Base-by-base conservation (phyloP, 2,888 invertebrate species). In the Drosophila putrida region DNA sequence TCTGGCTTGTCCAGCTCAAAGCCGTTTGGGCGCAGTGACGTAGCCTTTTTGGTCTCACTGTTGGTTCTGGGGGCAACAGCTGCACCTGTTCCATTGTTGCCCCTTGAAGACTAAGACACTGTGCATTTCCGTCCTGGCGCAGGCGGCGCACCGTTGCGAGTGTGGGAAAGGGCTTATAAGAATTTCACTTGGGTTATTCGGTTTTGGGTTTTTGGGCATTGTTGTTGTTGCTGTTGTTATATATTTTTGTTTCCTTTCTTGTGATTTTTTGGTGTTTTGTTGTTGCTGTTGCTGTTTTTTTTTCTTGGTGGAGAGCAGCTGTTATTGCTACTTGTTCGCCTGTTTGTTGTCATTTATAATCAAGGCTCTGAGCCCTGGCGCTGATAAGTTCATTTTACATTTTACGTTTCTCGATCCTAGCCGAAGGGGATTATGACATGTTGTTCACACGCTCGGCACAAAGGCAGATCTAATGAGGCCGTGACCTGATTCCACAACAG, bases 101-200 rank as follows among this genome's bases (percentile, higher is more conserved):
- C 76, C 76, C 76, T 71, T 71, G 60, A 49, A 25, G 58, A 80
- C 88, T 88, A 86, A 78, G 83, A 80, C 84, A 43, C 89, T 84
- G 85, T 60, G 79, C 77, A 85, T 85, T 85, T 85, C 85, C 85
- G 82, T 85, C 85, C 82, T 82, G 84, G 83, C 85, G 82, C 82
- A 84, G 82, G 80, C 80, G 80, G 73, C 75, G 54, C 71, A 84
- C 78, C 71, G 73, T 84, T 85, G 69, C 82, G 85, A 85, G 88
- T 85, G 85, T 85, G 85, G 85, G 85, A 85, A 85, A 85, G 85
- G 85, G 85, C 85, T 85, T 85, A 85, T 85, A 85, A 85, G 85
- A 85, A 85, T 85, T 87, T 85, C 85, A 87, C 88, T 87, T 81
- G 88, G 81, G 44, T 76, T 83, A 78, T 76, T 76, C 74, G 74